These are phyloP conservation scores for Scelioninae gen. 1 DNA, from an alignment of 2,888 invertebrate species.

Conservation along the genomic window DNA sequence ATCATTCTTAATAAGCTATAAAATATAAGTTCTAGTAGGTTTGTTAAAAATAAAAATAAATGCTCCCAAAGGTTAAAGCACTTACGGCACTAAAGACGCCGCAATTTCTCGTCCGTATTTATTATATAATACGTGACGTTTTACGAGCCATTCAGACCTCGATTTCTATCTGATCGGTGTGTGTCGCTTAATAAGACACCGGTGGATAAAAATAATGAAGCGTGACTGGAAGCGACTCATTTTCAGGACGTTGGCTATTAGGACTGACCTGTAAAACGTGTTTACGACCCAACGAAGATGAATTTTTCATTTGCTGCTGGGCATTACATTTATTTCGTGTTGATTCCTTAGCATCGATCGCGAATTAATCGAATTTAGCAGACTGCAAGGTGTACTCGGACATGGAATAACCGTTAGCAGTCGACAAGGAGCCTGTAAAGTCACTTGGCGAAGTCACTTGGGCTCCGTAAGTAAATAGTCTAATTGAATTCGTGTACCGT, in stretches of 20 bases:
- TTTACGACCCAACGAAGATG: constrained; percentile 36
- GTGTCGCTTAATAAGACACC: constrained; percentile 40
- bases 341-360: constrained; percentile 1
- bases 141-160: constrained; percentile 51
- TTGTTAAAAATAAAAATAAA: not conserved
- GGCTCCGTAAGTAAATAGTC: constrained; percentile 61
- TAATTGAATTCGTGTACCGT: constrained; percentile 67
- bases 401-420: constrained; percentile 74
- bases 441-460: constrained; percentile 74
- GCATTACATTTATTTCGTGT: constrained; percentile 19
- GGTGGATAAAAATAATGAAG: constrained; percentile 63
- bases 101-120: constrained; percentile 40
- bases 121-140: constrained; percentile 35
- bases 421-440: constrained; percentile 69
- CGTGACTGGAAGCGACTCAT: constrained; percentile 48
- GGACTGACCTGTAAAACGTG: constrained; percentile 48
- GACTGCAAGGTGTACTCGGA: constrained; percentile 52
- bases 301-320: constrained; percentile 31
- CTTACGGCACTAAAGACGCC: not conserved
- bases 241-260: constrained; percentile 33
- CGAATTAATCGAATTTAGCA: constrained; percentile 72
- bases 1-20: not conserved
- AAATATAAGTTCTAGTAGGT: not conserved
- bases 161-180: constrained; percentile 47
- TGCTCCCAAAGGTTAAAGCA: not conserved